Evolutionary conservation across 2,113 vertebrate species (phyloP).

Genomic region (Toxostoma redivivum): DNA sequence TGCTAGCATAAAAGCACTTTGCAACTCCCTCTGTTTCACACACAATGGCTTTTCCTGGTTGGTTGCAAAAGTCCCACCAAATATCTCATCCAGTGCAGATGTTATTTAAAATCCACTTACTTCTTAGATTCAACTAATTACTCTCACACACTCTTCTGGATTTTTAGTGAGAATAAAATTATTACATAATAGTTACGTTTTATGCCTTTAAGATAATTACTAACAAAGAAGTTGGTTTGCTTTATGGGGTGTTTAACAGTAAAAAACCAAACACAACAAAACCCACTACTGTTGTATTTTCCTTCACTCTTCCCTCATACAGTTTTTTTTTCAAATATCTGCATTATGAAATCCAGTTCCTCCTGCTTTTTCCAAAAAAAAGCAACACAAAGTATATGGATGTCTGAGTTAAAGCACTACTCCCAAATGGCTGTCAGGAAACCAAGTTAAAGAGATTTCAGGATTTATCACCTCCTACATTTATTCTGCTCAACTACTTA

Average conservation of each 20-base stretch:
- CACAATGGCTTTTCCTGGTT: fast-evolving
- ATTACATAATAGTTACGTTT: neutral
- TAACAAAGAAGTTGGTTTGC: neutral
- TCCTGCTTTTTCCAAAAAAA: neutral
- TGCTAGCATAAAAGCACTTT: neutral
- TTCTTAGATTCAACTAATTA: neutral
- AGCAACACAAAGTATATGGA: neutral
- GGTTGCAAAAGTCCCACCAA: neutral
- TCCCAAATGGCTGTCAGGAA: neutral
- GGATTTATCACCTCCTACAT: neutral
- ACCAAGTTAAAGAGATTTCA: neutral
- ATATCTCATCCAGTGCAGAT: neutral
- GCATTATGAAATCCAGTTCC: neutral
- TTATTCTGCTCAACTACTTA: neutral
- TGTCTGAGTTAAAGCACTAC: neutral
- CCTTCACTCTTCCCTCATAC: neutral
- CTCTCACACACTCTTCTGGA: neutral
- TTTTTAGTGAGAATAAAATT: neutral
- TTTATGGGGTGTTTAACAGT: neutral
- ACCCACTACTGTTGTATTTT: neutral
- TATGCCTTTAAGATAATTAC: neutral
- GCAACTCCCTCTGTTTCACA: neutral
- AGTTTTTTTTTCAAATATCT: neutral
- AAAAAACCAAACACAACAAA: neutral
- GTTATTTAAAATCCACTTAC: neutral